Percentiles rank a stretch among this genome's conserved stretches.
These are phyloP conservation scores for Drosophila simulans DNA, from an alignment of 1,140 invertebrate genomes.

Conservation along the genomic window DNA sequence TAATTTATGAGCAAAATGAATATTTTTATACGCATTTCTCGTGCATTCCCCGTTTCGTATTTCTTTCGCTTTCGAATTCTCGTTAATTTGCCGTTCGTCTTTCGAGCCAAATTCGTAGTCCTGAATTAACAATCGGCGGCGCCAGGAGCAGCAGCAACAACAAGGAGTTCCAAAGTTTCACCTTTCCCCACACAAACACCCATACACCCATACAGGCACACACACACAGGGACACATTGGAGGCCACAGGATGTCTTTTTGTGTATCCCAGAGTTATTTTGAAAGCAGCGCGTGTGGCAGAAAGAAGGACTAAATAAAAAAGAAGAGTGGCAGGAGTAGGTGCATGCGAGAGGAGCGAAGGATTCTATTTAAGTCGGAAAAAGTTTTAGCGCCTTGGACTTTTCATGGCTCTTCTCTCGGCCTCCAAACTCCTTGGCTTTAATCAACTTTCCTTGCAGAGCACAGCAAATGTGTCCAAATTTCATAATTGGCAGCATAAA, in stretches of 20 bases:
- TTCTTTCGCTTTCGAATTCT: constrained; percentile 37
- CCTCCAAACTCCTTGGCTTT: constrained; percentile 11
- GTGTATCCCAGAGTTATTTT: constrained; percentile 82
- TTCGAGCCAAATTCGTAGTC: constrained; percentile 68
- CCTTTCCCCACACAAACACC: constrained; percentile 48
- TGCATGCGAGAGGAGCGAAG: constrained; percentile 42
- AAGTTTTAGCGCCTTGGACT: constrained; percentile 34
- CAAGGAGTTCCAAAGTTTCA: constrained; percentile 67
- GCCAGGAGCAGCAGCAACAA: constrained; percentile 43
- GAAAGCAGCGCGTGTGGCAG: constrained; percentile 62
- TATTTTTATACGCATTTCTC: constrained; percentile 73
- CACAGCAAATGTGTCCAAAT: constrained; percentile 20
- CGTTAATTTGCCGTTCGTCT: constrained; percentile 73
- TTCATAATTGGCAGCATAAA: constrained; percentile 21
- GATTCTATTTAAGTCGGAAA: constrained; percentile 49
- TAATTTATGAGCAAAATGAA: constrained; percentile 80
- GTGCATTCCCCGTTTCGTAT: constrained; percentile 58
- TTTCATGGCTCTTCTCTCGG: constrained; percentile 31
- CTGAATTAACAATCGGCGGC: constrained; percentile 58
- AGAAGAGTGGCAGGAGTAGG: constrained; percentile 25
- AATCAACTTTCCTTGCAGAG: constrained; percentile 33
- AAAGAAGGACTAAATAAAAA: constrained; percentile 31
- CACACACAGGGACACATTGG: constrained; percentile 19
- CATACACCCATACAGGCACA: constrained; percentile 4
- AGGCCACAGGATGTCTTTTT: constrained; percentile 74